Evolutionary conservation across 2,797 vertebrate species (phyloP).

Genomic region (Danio kyathit): DNA sequence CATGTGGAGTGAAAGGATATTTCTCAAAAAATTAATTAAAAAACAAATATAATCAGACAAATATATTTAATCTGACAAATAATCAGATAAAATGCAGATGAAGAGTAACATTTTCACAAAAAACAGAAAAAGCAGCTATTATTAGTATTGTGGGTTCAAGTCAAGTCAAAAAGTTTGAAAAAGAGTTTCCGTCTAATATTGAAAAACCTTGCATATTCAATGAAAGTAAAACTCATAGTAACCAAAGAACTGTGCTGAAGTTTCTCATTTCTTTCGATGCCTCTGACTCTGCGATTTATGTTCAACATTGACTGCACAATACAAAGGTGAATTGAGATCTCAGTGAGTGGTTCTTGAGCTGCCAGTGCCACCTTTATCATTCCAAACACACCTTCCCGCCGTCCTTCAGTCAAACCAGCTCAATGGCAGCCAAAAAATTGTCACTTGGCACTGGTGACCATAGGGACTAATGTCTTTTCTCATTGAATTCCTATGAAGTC

Average conservation of each 20-base stretch:
- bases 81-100: too few relatives aligned
- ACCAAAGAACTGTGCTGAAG: not conserved
- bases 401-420: constrained; percentile 60
- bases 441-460: constrained; percentile 64
- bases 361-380: not conserved
- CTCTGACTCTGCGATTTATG: constrained; percentile 3
- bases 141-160: too few relatives aligned
- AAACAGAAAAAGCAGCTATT: too few relatives aligned
- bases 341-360: not conserved
- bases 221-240: too few relatives aligned
- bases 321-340: not conserved
- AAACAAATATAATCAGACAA: too few relatives aligned
- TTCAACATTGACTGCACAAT: not conserved
- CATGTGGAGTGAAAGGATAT: too few relatives aligned
- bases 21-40: too few relatives aligned
- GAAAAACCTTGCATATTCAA: too few relatives aligned
- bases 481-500: constrained; percentile 73
- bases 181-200: too few relatives aligned
- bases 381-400: constrained; percentile 58
- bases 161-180: too few relatives aligned
- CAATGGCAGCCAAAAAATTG: constrained; percentile 64
- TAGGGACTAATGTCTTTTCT: constrained; percentile 69
- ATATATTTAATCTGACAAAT: too few relatives aligned
- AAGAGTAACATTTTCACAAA: too few relatives aligned
- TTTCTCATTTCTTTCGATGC: not conserved